A percentile compares a stretch with the other conserved stretches of the same genome.
These are phyloP conservation scores for Smutsia temminckii DNA, from an alignment of 2,797 vertebrate genomes.

Conservation along the genomic window DNA sequence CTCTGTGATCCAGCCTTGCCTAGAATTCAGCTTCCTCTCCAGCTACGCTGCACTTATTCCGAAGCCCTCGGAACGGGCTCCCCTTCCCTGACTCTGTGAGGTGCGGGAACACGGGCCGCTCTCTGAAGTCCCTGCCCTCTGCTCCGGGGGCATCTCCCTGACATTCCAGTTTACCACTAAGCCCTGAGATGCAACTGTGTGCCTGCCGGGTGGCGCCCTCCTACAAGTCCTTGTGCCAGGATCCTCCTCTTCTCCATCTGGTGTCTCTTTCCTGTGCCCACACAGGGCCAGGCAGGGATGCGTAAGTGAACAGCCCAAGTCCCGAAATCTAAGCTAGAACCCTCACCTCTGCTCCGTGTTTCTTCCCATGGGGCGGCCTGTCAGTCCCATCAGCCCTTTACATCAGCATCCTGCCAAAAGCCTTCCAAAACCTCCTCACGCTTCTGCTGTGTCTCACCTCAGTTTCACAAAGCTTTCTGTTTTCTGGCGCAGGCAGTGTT, in stretches of 20 bases:
- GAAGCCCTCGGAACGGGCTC: background rate
- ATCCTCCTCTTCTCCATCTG: too few relatives aligned
- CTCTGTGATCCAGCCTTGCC: too few relatives aligned
- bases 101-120: fast-evolving
- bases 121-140: background rate
- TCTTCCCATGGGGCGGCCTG: too few relatives aligned
- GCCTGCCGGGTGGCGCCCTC: background rate
- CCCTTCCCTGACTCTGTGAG: background rate
- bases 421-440: fast-evolving
- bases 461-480: background rate
- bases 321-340: fast-evolving
- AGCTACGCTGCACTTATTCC: too few relatives aligned
- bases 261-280: too few relatives aligned
- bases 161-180: background rate
- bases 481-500: background rate
- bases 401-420: background rate
- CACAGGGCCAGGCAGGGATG: background rate
- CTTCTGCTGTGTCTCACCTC: background rate
- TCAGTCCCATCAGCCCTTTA: background rate
- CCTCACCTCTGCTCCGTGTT: too few relatives aligned
- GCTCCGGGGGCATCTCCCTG: too few relatives aligned
- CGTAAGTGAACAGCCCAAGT: fast-evolving
- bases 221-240: background rate
- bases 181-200: background rate
- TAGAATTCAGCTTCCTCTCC: background rate